Evolutionary conservation across 1,140 invertebrate species (phyloP), one percentile per base, ranked within the genome.

Genomic region (Psilanteris sp.): DNA sequence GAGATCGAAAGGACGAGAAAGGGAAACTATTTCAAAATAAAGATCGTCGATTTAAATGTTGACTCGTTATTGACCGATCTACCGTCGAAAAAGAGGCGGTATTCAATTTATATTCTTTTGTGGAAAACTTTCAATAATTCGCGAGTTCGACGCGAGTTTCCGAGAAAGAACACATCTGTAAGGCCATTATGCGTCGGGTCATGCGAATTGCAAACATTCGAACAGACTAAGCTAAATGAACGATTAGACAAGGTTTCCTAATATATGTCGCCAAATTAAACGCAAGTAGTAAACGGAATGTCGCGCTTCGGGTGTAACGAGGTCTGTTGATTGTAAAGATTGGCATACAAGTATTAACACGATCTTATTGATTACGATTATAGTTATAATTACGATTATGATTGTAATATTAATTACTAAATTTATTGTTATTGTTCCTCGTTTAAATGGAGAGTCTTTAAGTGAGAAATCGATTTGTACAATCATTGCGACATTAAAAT

Each of bases 401-500:
- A 81, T 77, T 81, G 55, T 76, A 78, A 80, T 61, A 26, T 66
- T 76, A 70, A 68, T 59, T 64, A 79, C 76, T 86, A 82, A 80
- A 83, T 84, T 87, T 82, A 83, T 86, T 87, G 85, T 88, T 87
- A 85, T 85, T 85, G 86, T 87, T 87, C 83, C 81, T 88, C 81
- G 80, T 85, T 88, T 88, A 83, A 74, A 78, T 81, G 80, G 72
- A 85, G 79, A 79, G 85, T 79, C 81, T 87, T 87, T 83, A 82
- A 85, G 81, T 83, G 80, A 75, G 77, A 85, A 81, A 87, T 87
- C 86, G 82, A 88, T 89, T 89, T 89, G 87, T 89, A 89, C 86
- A 87, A 89, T 89, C 84, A 89, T 88, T 88, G 83, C 84, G 83
- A 86, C 85, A 89, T 89, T 89, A 88, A 88, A 89, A 83, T 89